These are phyloP conservation scores for Adelognathus sp. DNA, from an alignment of 2,888 invertebrate genomes.

Conservation along the genomic window DNA sequence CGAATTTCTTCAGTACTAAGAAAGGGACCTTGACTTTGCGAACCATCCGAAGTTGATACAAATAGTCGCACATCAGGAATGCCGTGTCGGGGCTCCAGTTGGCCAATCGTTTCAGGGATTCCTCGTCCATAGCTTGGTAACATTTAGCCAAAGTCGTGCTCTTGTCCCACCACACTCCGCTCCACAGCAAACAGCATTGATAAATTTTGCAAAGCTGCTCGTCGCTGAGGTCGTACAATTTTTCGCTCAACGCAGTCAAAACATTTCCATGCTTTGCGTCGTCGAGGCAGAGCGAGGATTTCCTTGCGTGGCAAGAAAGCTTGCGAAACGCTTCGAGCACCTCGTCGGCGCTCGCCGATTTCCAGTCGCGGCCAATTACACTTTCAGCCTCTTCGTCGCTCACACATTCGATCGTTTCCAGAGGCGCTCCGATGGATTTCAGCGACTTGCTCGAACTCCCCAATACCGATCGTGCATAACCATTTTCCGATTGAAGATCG, in stretches of 20 bases:
- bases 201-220: conserved; percentile 84
- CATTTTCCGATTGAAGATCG: conserved; percentile 79
- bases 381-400: conserved; percentile 72
- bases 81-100: conserved; percentile 83
- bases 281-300: conserved; percentile 79
- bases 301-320: conserved; percentile 78
- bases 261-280: conserved; percentile 80
- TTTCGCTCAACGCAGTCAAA: conserved; percentile 76
- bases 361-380: conserved; percentile 61
- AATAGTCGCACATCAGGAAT: conserved; percentile 85
- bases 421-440: conserved; percentile 25
- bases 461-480: conserved; percentile 81
- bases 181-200: conserved; percentile 82
- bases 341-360: conserved; percentile 70
- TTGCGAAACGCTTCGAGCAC: conserved; percentile 78
- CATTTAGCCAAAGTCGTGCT: conserved; percentile 85
- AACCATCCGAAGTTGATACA: conserved; percentile 84
- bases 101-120: conserved; percentile 82
- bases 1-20: conserved; percentile 83
- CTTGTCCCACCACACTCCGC: conserved; percentile 80
- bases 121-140: conserved; percentile 87
- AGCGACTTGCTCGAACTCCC: too few species aligned
- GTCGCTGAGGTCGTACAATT: conserved; percentile 82
- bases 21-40: conserved; percentile 83
- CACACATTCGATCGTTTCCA: conserved; percentile 32